Evolutionary conservation across 2,797 vertebrate genomes (phyloP), one percentile per base, ranked within the genome.

Genomic region (Halcyon badia): DNA sequence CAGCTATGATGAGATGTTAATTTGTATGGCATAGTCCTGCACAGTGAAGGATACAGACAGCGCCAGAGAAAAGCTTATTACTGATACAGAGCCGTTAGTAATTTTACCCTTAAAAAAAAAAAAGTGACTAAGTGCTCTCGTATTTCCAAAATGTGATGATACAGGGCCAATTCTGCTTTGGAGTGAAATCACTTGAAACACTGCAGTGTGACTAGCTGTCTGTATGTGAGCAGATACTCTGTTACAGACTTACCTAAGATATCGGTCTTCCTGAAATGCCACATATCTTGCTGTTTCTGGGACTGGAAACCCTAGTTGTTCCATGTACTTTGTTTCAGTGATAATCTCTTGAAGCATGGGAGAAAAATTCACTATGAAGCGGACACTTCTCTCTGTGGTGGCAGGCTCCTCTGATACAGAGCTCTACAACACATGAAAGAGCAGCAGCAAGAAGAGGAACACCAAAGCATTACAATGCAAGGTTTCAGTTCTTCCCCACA

Each of bases 321-420:
- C 98, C 96, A 99, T 97, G 94, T 98, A 98, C 52, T 98, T 99
- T 26, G 99, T 93, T 97, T 99, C 99, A 11, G 79, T 97, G 24
- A 99, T 99, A 6, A 99, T 98, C 97, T 99, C 98, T 65, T 66
- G 98, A 39, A 99, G 97, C 66, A 97, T 73, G 5, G 98, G 98
- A n/a, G 98, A 95, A 98, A 99, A 99, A 96, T 99, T 99, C 52
- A 99, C 98, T 8, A 37, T 10, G 18, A 98, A 99, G 20, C 14
- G 57, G 4, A 96, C 1, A 8, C 19, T 89, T 73, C 57, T 98
- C 42, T 98, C 97, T 13, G 33, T 58, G 22, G 35, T 51, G 31
- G 89, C 14, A 14, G 26, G 16, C 5, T 98, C 97, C 1, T 96
- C 94, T 5, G 16, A 12, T 39, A 39, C 52, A 31, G 80, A 79